Percentiles rank a stretch among this genome's conserved stretches.
These are phyloP conservation scores for Sogatella furcifera DNA, from an alignment of 1,140 invertebrate species.

Conservation along the genomic window DNA sequence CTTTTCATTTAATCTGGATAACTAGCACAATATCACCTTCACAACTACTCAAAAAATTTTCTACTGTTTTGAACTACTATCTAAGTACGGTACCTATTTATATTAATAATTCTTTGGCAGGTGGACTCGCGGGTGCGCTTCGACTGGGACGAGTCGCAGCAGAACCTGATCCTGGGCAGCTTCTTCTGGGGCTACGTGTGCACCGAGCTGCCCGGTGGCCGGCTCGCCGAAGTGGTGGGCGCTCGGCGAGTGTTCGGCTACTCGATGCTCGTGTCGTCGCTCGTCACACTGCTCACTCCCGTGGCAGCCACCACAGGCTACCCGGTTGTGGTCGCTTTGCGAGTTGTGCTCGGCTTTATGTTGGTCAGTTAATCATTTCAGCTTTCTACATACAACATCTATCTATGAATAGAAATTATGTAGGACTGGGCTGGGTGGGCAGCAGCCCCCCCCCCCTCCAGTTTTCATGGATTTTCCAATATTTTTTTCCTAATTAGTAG, in stretches of 20 bases:
- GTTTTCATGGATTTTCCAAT: too few species aligned
- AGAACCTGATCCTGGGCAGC: slow-evolving; percentile 67
- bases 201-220: slow-evolving; percentile 77
- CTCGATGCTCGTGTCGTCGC: slow-evolving; percentile 70
- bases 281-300: slow-evolving; percentile 74
- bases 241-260: slow-evolving; percentile 71
- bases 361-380: slow-evolving; percentile 34
- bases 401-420: too few species aligned
- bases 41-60: too few species aligned
- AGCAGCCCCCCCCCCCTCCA: too few species aligned
- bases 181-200: slow-evolving; percentile 88
- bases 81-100: too few species aligned
- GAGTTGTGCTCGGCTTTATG: slow-evolving; percentile 60
- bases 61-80: too few species aligned
- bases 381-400: too few species aligned
- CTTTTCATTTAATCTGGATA: too few species aligned
- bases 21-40: too few species aligned
- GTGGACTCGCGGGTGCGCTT: slow-evolving; percentile 36
- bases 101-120: too few species aligned
- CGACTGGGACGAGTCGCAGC: slow-evolving; percentile 56
- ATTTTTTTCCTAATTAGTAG: too few species aligned
- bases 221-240: slow-evolving; percentile 72
- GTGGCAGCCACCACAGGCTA: slow-evolving; percentile 51
- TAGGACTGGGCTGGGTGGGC: too few species aligned
- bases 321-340: slow-evolving; percentile 45